Base-by-base conservation (phyloP, 2,797 vertebrate species). In the Labroides dimidiatus region DNA sequence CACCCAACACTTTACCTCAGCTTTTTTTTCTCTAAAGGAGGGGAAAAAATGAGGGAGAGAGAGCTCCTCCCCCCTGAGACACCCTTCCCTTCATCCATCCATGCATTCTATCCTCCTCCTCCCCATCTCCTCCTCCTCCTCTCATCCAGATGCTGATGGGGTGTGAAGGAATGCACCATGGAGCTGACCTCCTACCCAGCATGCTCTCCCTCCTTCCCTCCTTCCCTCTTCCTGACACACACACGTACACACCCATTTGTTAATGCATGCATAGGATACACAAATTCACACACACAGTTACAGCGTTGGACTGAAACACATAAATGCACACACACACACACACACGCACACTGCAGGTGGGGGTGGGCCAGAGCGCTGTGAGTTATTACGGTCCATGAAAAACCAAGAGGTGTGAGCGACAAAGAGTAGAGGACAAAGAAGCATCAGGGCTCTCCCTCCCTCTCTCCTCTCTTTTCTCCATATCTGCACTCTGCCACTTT, bases 131-230 rank as follows among this genome's bases (percentile, higher is more conserved):
- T 61, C 72, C 53, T 71, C 72, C 54, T 77, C 74, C 73, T 70
- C 68, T 77, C 69, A 82, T 89, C 87, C 90, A 92, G 87, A 91
- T 91, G 90, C 88, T 89, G 88, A 89, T 87, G 81, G 84, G 82
- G 87, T 91, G 90, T 92, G 89, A 91, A 93, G 89, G 91, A 93
- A 93, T 91, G 89, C 89, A 88, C 84, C 77, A 81, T 54, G 72
- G 87, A 85, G 86, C 87, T 91, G 88, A 92, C 89, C 89, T 87
- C 84, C 81, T 87, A 86, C 76, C 73, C 84, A 82, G 80, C 79
- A 66, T 73, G 77, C 81, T 79, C 70, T 51, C 41, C 57, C 50
- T 61, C 56, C 7, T 36, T 51, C 41, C 57, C 50, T 61, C 56
- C 7, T 36, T 8, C 60, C 13, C 51, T 30, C 17, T 16, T 21